Conservation (phyloP, 2,113 vertebrate species). For the Hyaena hyaena region DNA sequence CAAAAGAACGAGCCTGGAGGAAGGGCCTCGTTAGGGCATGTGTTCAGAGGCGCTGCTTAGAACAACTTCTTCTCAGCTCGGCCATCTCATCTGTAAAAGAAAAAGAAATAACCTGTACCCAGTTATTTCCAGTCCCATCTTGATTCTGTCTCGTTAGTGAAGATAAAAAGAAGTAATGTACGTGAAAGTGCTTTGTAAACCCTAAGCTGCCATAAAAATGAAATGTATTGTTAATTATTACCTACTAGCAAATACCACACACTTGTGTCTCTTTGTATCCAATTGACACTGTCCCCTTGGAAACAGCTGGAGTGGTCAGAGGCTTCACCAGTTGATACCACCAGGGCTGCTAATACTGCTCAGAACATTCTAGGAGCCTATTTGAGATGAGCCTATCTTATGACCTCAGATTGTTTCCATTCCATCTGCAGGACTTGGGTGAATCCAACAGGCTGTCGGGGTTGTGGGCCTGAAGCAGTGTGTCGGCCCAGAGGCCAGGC, state of each 20-base stretch:
- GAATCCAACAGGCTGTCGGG: neutral
- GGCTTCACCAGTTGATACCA: neutral
- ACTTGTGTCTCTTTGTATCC: neutral
- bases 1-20: neutral
- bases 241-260: neutral
- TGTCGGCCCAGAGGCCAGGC: neutral
- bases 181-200: neutral
- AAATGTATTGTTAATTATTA: neutral
- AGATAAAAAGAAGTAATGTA: neutral
- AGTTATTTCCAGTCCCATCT: neutral
- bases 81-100: neutral
- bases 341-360: neutral
- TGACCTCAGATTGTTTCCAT: neutral
- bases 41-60: neutral
- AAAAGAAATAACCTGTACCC: neutral
- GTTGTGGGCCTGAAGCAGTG: neutral
- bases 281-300: neutral
- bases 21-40: neutral
- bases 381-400: neutral
- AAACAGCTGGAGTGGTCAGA: neutral
- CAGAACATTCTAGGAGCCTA: neutral
- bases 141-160: neutral
- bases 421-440: neutral
- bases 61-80: neutral
- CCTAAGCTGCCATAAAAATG: neutral